Conservation (phyloP, 2,888 invertebrate genomes). For the Ecliptopera silaceata region DNA sequence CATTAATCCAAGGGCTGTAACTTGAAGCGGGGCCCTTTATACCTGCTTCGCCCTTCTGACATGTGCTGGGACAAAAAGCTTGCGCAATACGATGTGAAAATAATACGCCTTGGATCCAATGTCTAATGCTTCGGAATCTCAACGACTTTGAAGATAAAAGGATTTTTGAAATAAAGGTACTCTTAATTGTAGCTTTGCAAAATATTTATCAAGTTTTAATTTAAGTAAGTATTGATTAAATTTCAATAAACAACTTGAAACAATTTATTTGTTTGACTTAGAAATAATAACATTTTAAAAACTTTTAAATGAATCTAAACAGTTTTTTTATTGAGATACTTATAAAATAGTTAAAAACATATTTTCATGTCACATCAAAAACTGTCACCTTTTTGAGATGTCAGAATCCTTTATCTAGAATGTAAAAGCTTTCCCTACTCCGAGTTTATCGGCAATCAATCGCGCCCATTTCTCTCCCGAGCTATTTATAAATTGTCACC, state of each 20-base stretch:
- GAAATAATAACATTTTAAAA: no score
- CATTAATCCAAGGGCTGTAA: constrained; percentile 80
- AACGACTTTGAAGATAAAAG: background rate
- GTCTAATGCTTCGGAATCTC: constrained; percentile 1
- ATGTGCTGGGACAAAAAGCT: constrained; percentile 79
- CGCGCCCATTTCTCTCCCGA: constrained; percentile 50
- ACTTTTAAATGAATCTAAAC: no score
- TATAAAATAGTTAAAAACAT: no score
- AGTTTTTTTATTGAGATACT: no score
- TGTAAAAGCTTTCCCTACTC: constrained; percentile 46
- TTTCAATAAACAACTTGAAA: no score
- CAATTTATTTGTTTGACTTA: no score
- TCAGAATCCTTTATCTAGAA: constrained; percentile 32
- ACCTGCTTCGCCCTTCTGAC: constrained; percentile 77
- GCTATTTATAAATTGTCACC: constrained; percentile 79
- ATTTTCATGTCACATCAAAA: no score
- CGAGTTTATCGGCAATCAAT: constrained; percentile 52
- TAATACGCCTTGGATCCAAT: constrained; percentile 50
- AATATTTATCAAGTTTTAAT: no score
- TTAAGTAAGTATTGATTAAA: no score
- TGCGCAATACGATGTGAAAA: constrained; percentile 76
- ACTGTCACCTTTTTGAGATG: constrained; percentile 49
- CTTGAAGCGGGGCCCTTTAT: constrained; percentile 76
- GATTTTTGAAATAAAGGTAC: background rate
- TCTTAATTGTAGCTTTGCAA: no score